Base-by-base conservation (phyloP, 2,797 vertebrate genomes). In the Saxicola maurus region DNA sequence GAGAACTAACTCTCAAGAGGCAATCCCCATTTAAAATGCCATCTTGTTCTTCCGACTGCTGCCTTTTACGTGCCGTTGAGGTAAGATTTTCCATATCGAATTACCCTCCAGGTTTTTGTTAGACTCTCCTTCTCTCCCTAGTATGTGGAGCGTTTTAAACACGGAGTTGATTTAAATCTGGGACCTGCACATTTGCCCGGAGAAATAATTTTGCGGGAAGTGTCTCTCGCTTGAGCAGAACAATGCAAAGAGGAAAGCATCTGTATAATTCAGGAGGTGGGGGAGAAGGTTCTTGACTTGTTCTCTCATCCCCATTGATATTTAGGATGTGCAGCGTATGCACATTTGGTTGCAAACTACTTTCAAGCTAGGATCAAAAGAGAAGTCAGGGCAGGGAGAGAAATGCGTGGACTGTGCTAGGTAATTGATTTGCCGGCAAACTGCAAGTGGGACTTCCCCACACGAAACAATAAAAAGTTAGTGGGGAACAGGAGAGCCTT, bases 41-140 rank as follows among this genome's bases (percentile, higher is more conserved):
- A 91, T 98, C 98, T 96, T 98, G 98, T 96, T 98, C 98, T 96
- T 97, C 98, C 45, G 97, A 98, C 96, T 98, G 98, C 97, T 98
- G 98, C 97, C 97, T 98, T 95, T 97, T 98, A 95, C 97, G 89
- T 96, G 96, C 98, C 53, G 97, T 97, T 83, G 98, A 98, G 98
- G 98, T 98, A 98, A 98, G 98, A 94, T 95, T 92, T 93, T 88
- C 87, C 75, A 24, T 88, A 42, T 95, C 76, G 7, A 45, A 72
- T 87, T 96, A 81, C 91, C 82, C 83, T 64, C 51, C 30, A 43
- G 73, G 52, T 71, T 66, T 51, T 72, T 35, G 76, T 71, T 48
- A 52, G 57, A 8, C 80, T 75, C 33, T 30, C 35, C 48, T 49
- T 42, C 28, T 45, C 64, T 21, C 1, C 25, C 55, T 38, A 5